Conservation (phyloP, 2,113 vertebrate species). For the Bettongia penicillata region DNA sequence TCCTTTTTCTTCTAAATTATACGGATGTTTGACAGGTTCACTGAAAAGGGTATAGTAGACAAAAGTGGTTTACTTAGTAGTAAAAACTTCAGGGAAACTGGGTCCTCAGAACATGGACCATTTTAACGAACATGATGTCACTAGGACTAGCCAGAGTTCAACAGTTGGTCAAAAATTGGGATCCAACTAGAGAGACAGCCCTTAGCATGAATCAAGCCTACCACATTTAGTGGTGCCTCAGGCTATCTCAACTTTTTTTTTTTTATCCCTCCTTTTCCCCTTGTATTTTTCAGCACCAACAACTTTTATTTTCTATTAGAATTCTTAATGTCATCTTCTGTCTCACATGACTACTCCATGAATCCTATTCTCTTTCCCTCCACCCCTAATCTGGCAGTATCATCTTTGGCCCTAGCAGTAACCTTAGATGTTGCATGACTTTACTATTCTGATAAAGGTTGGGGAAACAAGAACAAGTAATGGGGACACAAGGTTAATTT, state of each 20-base stretch:
- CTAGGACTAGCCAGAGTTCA: neutral
- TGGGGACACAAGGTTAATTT: neutral
- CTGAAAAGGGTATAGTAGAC: neutral
- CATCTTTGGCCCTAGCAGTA: neutral
- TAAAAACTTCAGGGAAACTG: neutral
- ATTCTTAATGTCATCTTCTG: neutral
- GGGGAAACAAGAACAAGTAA: neutral
- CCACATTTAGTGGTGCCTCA: neutral
- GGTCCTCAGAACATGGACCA: neutral
- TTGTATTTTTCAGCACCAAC: neutral
- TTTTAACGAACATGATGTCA: neutral
- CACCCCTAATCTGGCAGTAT: neutral
- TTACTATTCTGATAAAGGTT: neutral
- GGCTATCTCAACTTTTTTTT: neutral
- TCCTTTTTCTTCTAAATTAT: no score
- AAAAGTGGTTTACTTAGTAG: neutral
- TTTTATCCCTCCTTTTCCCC: rapidly evolving
- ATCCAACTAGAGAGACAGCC: neutral
- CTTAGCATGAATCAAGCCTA: neutral
- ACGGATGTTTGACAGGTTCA: neutral
- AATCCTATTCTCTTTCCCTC: neutral
- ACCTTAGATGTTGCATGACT: neutral
- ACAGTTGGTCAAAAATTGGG: neutral
- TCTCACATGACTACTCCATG: neutral
- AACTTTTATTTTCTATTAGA: neutral